phyloP scores from a whole-genome alignment of 2,888 invertebrate genomes.

The Melanostoma mellinum region DNA sequence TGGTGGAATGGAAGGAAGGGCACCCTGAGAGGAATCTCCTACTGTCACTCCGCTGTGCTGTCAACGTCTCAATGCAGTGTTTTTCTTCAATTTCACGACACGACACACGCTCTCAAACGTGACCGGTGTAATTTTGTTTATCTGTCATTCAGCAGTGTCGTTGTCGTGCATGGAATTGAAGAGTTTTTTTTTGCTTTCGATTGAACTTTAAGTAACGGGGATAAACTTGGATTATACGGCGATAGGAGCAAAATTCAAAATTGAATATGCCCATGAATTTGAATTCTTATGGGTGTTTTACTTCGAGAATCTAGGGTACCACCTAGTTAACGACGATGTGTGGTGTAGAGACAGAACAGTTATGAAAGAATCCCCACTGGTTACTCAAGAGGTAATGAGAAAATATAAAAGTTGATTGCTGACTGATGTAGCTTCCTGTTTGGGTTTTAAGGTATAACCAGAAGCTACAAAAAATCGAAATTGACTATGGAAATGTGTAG shows the following conservation, averaged over 20 bases:
- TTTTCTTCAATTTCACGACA: conserved; percentile 37
- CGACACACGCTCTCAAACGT: conserved; percentile 66
- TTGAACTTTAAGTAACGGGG: conserved; percentile 46
- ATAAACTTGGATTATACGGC: conserved; percentile 27
- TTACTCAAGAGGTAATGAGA: not conserved
- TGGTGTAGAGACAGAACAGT: conserved; percentile 23
- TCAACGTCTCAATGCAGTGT: conserved; percentile 17
- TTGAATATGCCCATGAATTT: conserved; percentile 40
- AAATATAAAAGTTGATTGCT: not conserved
- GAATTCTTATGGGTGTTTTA: conserved; percentile 31
- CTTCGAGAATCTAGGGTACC: conserved; percentile 50
- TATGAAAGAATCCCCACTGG: not conserved
- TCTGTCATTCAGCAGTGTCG: conserved; percentile 54
- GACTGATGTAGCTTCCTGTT: too few relatives aligned
- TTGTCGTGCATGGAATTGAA: conserved; percentile 66
- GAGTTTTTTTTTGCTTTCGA: conserved; percentile 19
- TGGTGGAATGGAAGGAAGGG: conserved; percentile 37
- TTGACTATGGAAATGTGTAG: too few relatives aligned
- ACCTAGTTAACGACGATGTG: conserved; percentile 58
- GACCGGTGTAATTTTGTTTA: conserved; percentile 65
- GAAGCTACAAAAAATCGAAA: too few relatives aligned
- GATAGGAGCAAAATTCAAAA: conserved; percentile 48
- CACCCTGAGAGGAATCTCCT: conserved; percentile 47
- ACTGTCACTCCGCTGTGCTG: conserved; percentile 52
- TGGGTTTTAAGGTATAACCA: too few relatives aligned